Percentiles rank a stretch among this genome's conserved stretches.
Evolutionary conservation across 2,888 invertebrate genomes (phyloP).

Genomic region (Drosophila fungiperda): DNA sequence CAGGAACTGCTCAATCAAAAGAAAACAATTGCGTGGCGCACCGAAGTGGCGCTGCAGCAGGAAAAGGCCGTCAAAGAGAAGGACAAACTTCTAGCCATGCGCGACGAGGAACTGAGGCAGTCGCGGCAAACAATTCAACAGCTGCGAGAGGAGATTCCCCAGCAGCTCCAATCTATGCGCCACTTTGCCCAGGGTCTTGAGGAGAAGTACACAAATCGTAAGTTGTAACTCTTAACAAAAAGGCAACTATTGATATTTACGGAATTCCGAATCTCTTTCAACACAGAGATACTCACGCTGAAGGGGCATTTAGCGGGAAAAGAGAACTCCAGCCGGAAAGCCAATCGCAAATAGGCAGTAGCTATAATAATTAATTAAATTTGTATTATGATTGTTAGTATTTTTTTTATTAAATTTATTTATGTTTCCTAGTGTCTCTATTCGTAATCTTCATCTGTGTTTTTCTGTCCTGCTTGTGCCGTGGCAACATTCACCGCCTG

Average conservation of each 20-base stretch:
- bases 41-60: constrained; percentile 83
- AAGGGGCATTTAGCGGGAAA: constrained; percentile 58
- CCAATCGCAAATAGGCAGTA: constrained; percentile 50
- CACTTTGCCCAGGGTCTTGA: constrained; percentile 80
- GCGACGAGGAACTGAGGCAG: constrained; percentile 68
- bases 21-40: constrained; percentile 82
- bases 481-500: constrained; percentile 88
- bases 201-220: constrained; percentile 83
- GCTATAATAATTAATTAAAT: not conserved
- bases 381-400: constrained; percentile 43
- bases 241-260: not conserved
- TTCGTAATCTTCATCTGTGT: constrained; percentile 51
- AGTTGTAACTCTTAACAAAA: constrained; percentile 9
- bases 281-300: constrained; percentile 58
- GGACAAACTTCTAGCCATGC: constrained; percentile 68
- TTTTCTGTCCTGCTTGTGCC: constrained; percentile 63
- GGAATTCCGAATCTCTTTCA: not conserved
- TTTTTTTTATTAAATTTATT: constrained; percentile 44
- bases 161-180: constrained; percentile 81
- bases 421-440: constrained; percentile 28
- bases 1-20: constrained; percentile 79
- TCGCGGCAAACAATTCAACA: constrained; percentile 71
- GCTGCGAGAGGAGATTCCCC: constrained; percentile 78
- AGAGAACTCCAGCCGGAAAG: constrained; percentile 48
- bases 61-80: constrained; percentile 82